Evolutionary conservation across 2,888 invertebrate genomes (phyloP).

Genomic region (Troides helena): DNA sequence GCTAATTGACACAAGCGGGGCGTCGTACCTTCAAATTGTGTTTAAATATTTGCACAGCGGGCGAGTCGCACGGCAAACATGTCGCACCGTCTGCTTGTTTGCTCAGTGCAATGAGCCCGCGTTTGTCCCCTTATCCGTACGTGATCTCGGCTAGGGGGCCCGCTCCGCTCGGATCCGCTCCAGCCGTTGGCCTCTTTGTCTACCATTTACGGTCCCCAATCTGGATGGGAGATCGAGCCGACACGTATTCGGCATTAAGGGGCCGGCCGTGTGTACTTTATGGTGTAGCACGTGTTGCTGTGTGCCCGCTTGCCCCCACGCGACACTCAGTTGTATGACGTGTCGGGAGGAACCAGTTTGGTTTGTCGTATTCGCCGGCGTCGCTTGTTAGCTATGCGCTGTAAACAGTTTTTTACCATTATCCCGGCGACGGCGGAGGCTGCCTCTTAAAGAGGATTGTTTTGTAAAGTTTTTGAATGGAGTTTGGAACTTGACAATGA

Average conservation of each 20-base stretch:
- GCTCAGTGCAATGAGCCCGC: constrained; percentile 60
- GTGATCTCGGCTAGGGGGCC: constrained; percentile 50
- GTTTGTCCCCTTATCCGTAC: constrained; percentile 56
- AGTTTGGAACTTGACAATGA: too few species aligned
- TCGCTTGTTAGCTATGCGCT: constrained; percentile 13
- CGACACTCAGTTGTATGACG: too few species aligned
- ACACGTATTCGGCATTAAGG: constrained; percentile 46
- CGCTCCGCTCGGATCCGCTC: constrained; percentile 24
- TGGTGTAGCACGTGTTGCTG: constrained; percentile 20
- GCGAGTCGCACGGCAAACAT: constrained; percentile 63
- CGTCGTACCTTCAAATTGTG: constrained; percentile 75
- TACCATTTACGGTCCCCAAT: constrained; percentile 42
- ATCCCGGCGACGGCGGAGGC: constrained; percentile 7
- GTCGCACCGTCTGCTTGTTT: constrained; percentile 58
- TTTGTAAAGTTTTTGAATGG: neutral
- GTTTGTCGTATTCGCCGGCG: neutral
- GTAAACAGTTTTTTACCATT: constrained; percentile 18
- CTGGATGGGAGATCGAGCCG: constrained; percentile 46
- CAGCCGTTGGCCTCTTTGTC: constrained; percentile 45
- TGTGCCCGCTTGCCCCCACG: neutral
- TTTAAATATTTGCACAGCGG: constrained; percentile 66
- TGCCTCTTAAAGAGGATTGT: neutral
- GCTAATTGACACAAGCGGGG: constrained; percentile 59
- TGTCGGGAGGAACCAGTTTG: neutral
- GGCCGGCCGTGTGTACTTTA: constrained; percentile 15